Base-by-base conservation (phyloP, 2,888 invertebrate genomes). In the Drosophila lacicola region DNA sequence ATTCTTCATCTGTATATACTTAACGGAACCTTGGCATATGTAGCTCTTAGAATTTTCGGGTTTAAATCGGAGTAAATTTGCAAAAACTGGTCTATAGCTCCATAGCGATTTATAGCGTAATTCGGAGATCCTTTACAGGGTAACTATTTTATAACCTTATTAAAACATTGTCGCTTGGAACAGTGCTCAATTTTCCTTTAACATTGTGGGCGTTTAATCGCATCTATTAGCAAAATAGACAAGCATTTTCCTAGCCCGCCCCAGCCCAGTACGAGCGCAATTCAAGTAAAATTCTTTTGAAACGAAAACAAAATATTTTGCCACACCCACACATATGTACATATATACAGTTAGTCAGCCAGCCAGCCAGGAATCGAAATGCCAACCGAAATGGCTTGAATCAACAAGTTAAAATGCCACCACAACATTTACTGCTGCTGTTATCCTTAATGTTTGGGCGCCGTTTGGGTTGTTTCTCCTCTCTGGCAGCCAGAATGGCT, bases 131-230 rank as follows among this genome's bases (percentile, higher is more conserved):
- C 13, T 17, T 42, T 50, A 46, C 53, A 58, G 46, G 54, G 49
- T 65, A 61, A 33, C 33, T 37, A 19, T 2, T 14, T 34, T 13
- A 8, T 21, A 37, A 21, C 9, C 36, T 36, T 13, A n/a, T 19
- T 42, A 10, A 13, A 10, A 17, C 13, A 25, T 8, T 19, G 17
- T 19, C 19, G 19, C n/a, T 9, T 17, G 29, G 21, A 45, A 64
- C 64, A 42, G 51, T 71, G 77, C 71, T 45, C 47, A 36, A 50
- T 44, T 47, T 53, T 62, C 44, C 9, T 45, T 65, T 44, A 41
- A 46, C 56, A 34, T 41, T 66, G 89, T 89, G 70, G 84, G 84
- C 85, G 89, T 65, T 74, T 89, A 89, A 89, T 89, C 84, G 88
- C 85, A 89, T 82, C 89, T 85, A 89, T 84, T 87, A 84, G 82